Evolutionary conservation across 2,113 vertebrate species (phyloP), one percentile per base, ranked within the genome.

Genomic region (Rhinopomastus cyanomelas): DNA sequence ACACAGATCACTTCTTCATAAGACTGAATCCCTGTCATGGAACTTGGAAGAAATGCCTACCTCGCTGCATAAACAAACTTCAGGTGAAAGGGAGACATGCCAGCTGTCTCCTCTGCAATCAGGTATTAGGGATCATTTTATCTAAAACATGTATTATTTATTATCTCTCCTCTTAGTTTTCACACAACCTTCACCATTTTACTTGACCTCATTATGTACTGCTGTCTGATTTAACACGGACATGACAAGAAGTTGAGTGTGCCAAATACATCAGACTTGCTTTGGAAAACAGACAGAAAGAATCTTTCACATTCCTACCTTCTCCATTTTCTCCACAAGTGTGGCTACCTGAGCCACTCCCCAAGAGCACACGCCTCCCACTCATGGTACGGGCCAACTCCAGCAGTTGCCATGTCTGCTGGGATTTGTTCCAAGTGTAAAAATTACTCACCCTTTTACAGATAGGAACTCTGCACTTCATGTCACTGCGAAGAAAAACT

Each of bases 271-370:
- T 83, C 37, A 85, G 30, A 72, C 29, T 9, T 36, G 29, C 23
- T 85, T 78, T 81, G 48, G 68, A 57, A 91, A 93, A 86, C 2
- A 19, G 59, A 80, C 2, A 77, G 34, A 75, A 84, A 84, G 16
- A 26, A 64, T 42, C 19, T 61, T 89, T 57, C n/a, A 44, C 1
- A 0, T 55, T 84, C 51, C 34, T 66, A 66, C 32, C 36, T 39
- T 17, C 11, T 82, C 52, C 1, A 37, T 81, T 87, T 88, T 68
- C 66, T 92, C 39, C 32, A 2, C 15, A 46, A 57, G 15, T 76
- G 52, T 85, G 55, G 42, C 78, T 88, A 88, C 53, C 61, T 72
- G 29, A 81, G 13, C 18, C 44, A 67, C 26, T 34, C 48, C 20
- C 32, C 32, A 60, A 23, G 13, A 72, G 23, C 0, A 0, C 16